phyloP scores from a whole-genome alignment of 2,888 invertebrate species.

The Fragum sueziense region DNA sequence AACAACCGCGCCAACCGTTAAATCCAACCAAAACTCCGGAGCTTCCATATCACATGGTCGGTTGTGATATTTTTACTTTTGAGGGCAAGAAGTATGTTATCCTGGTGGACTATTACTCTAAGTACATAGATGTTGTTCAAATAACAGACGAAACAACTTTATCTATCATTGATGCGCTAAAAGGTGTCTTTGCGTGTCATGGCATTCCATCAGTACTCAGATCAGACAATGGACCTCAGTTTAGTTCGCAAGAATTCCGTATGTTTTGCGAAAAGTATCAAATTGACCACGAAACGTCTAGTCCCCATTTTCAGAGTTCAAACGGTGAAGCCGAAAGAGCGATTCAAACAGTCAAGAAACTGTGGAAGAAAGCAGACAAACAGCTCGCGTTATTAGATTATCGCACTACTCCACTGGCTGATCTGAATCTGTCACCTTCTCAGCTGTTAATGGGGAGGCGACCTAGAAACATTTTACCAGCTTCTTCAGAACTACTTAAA shows the following conservation, averaged over 20 bases:
- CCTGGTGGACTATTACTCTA: constrained; percentile 57
- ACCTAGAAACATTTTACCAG: constrained; percentile 57
- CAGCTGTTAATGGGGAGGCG: constrained; percentile 59
- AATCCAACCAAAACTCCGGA: constrained; percentile 56
- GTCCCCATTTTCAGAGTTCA: constrained; percentile 59
- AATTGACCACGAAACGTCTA: constrained; percentile 59
- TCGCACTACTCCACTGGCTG: constrained; percentile 56
- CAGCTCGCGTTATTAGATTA: constrained; percentile 52
- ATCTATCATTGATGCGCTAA: constrained; percentile 31
- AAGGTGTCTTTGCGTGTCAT: constrained; percentile 45
- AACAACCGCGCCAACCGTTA: constrained; percentile 47
- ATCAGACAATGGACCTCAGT: constrained; percentile 59
- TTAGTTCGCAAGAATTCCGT: constrained; percentile 49
- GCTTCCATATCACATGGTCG: constrained; percentile 49
- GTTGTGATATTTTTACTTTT: constrained; percentile 55
- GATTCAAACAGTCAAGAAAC: constrained; percentile 60
- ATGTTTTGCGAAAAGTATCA: constrained; percentile 47
- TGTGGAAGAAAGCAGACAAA: constrained; percentile 59
- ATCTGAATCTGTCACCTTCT: constrained; percentile 47
- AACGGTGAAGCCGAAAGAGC: constrained; percentile 66
- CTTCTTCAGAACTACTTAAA: constrained; percentile 32
- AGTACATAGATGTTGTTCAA: constrained; percentile 53
- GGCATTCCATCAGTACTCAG: constrained; percentile 45
- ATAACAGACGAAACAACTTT: constrained; percentile 36
- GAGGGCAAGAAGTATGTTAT: constrained; percentile 51